Evolutionary conservation across 1,140 invertebrate genomes (phyloP).

Genomic region (Cydia fagiglandana): DNA sequence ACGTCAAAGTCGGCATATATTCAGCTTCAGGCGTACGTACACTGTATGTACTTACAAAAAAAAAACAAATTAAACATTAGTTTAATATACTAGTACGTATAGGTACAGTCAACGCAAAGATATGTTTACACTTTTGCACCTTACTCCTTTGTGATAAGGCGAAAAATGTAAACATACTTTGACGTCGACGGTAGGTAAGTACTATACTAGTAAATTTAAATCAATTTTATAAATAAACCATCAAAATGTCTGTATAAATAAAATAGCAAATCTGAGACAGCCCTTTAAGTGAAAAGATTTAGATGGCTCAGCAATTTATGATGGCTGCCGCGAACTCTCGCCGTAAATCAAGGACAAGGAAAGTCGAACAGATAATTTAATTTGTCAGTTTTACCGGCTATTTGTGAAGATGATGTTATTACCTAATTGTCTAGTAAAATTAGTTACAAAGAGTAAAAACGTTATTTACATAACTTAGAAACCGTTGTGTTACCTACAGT

Average conservation of each 20-base stretch:
- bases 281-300: constrained; percentile 9
- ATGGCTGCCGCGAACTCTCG: background rate
- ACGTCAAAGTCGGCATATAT: too few species aligned
- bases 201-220: too few species aligned
- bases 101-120: too few species aligned
- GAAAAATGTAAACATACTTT: too few species aligned
- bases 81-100: too few species aligned
- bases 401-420: background rate
- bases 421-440: background rate
- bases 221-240: background rate
- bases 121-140: too few species aligned
- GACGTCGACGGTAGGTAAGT: too few species aligned
- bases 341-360: constrained; percentile 3
- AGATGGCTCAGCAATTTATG: constrained; percentile 19
- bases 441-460: background rate
- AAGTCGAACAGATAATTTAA: background rate
- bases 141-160: too few species aligned
- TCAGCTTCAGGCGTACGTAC: too few species aligned
- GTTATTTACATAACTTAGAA: background rate
- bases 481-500: background rate
- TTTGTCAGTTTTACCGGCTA: background rate
- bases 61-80: too few species aligned
- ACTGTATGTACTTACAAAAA: too few species aligned
- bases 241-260: background rate
- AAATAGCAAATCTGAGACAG: background rate